Conservation (phyloP, 2,888 invertebrate genomes). For the Ferrisia virgata region DNA sequence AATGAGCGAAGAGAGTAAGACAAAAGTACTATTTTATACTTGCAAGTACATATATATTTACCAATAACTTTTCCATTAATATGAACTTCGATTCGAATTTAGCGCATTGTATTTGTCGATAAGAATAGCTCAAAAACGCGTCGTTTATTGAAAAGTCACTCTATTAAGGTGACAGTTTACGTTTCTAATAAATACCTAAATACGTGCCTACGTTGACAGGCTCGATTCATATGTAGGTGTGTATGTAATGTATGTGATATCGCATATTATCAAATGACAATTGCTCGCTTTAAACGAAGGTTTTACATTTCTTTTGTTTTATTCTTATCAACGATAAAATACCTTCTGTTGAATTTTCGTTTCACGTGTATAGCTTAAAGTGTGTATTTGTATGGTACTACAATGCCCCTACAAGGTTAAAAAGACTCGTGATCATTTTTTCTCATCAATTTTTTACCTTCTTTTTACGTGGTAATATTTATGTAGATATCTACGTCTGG, state of each 20-base stretch:
- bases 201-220: not conserved
- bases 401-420: not conserved
- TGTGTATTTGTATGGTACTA: not conserved
- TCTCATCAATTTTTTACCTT: not conserved
- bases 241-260: not conserved
- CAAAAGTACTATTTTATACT: not conserved
- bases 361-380: not conserved
- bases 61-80: not conserved
- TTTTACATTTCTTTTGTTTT: not conserved
- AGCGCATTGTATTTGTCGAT: not conserved
- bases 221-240: no score
- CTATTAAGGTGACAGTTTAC: not conserved
- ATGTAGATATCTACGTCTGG: not conserved
- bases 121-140: not conserved
- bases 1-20: not conserved
- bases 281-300: not conserved
- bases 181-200: not conserved
- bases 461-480: no score
- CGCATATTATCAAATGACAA: not conserved
- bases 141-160: slow-evolving; percentile 21
- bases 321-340: not conserved
- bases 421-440: not conserved
- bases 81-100: not conserved
- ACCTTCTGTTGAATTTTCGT: not conserved
- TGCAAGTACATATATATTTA: no score